These are phyloP conservation scores for Epizoanthus fatuus DNA, from an alignment of 92 coral and sea anemone species.

Conservation along the genomic window DNA sequence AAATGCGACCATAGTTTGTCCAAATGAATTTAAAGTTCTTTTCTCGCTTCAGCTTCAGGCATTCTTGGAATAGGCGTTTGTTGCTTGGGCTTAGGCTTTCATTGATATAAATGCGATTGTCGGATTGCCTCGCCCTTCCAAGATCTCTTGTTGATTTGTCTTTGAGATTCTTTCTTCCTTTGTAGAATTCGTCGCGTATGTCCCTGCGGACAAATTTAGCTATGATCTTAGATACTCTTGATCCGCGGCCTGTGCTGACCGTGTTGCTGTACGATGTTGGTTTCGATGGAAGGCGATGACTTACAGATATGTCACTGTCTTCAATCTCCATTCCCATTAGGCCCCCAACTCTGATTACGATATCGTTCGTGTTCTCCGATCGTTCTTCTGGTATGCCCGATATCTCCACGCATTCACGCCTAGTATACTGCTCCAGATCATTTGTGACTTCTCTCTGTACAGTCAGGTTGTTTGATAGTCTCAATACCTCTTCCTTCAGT, in stretches of 20 bases:
- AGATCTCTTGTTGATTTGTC: slow-evolving; percentile 31
- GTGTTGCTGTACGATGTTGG: too few species aligned
- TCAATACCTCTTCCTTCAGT: not conserved
- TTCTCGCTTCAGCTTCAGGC: slow-evolving; percentile 32
- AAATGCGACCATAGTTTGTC: slow-evolving; percentile 31
- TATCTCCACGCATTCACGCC: slow-evolving; percentile 20
- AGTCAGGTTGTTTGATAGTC: not conserved
- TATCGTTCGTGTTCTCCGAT: slow-evolving; percentile 6
- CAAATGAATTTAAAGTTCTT: slow-evolving; percentile 24
- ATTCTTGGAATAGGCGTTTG: slow-evolving; percentile 1
- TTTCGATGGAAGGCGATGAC: not conserved
- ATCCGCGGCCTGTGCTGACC: too few species aligned
- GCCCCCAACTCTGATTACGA: slow-evolving; percentile 18
- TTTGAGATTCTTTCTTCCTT: slow-evolving; percentile 3
- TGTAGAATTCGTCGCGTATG: too few species aligned
- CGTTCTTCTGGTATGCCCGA: slow-evolving; percentile 12
- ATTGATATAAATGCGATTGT: slow-evolving; percentile 13
- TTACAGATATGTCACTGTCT: slow-evolving; percentile 28
- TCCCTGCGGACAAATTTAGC: too few species aligned
- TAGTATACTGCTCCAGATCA: slow-evolving; percentile 11
- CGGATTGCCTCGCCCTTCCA: slow-evolving; percentile 11
- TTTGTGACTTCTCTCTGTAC: not conserved
- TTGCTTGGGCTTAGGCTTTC: slow-evolving; percentile 42
- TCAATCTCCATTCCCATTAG: not conserved
- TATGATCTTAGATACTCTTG: too few species aligned